Base-by-base conservation (phyloP, 2,797 vertebrate species). In the Sebastiscus tertius region DNA sequence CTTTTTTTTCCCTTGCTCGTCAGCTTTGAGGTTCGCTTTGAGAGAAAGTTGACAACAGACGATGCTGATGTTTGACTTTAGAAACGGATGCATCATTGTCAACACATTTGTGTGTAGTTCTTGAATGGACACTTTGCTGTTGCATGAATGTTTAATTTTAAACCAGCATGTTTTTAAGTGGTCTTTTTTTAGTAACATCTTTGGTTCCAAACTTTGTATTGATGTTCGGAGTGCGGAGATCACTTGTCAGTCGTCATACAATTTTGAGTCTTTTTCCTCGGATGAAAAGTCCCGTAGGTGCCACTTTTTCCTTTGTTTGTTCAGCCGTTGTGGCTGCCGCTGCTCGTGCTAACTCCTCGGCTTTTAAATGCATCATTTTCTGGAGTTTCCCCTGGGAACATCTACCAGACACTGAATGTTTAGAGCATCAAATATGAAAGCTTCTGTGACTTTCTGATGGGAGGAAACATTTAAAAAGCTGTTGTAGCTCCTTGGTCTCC, bases 11-110 rank as follows among this genome's bases (percentile, higher is more conserved):
- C 63, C 49, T 56, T 24, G 54, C 77, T 76, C 22, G 24, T 81
- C 62, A 80, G 83, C 83, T 88, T 86, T 85, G 79, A 84, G 77
- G 70, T 83, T 84, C 14, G 8, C 79, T 71, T 66, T 36, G 64
- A 82, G 72, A 59, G 72, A 76, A 70, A 60, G 63, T 8, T 81
- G 79, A 86, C 83, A 80, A 80, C 69, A 75, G 62, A 79, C 24
- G 78, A 76, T 54, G 75, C 72, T 65, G 76, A 75, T 72, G 82
- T 85, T 82, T 54, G 78, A 34, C 69, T 82, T 73, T 67, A 59
- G 24, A 72, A 59, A 33, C 10, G 6, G 29, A 12, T 62, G 67
- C 29, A 18, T 63, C 36, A n/a, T 18, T 54, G 39, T 71, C 16
- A 60, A 72, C 46, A 59, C 63, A 54, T 62, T 39, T 66, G 31